Conservation (phyloP, 2,113 vertebrate species). For the Neolamprologus fasciatus region DNA sequence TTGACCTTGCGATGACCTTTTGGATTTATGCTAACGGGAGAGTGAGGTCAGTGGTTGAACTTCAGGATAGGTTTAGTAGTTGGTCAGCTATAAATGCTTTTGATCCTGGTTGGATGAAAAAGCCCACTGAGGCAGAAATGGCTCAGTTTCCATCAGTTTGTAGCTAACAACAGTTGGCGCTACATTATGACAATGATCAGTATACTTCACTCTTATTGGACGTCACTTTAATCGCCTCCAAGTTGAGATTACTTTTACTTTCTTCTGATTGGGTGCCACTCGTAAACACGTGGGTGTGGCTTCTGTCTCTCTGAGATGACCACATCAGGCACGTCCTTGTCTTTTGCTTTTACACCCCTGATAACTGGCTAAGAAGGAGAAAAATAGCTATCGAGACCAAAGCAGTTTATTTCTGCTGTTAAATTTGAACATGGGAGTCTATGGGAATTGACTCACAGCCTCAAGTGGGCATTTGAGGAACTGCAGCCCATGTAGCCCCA, state of each 20-base stretch:
- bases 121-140: background rate
- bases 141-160: background rate
- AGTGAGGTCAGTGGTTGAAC: background rate
- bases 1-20: background rate
- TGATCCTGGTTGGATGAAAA: background rate
- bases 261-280: background rate
- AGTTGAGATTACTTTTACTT: background rate
- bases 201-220: background rate
- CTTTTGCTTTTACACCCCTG: background rate
- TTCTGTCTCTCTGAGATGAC: background rate
- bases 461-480: background rate
- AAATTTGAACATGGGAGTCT: background rate
- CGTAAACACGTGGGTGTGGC: background rate
- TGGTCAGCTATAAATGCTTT: background rate
- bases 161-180: background rate
- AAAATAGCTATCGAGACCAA: background rate
- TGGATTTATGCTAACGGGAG: background rate
- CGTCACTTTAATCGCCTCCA: background rate
- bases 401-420: background rate
- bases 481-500: background rate
- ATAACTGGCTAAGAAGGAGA: background rate
- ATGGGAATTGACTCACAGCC: background rate
- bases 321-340: background rate
- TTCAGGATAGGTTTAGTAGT: background rate
- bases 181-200: background rate